Base-by-base conservation (phyloP, 2,888 invertebrate species). In the Malthinus flaveolus region DNA sequence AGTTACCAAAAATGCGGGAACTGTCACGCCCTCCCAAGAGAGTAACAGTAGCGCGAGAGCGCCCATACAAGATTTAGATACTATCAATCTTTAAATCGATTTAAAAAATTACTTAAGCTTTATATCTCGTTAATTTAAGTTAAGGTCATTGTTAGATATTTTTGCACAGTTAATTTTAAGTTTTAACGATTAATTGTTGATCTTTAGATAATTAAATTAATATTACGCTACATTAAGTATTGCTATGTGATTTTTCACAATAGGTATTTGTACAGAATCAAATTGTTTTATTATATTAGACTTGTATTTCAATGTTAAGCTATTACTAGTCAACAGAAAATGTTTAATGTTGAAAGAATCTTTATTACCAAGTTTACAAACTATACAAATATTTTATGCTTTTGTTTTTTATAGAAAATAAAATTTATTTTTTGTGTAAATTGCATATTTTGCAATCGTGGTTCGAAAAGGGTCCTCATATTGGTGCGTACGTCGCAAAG, bases 1-100 rank as follows among this genome's bases (percentile, higher is more conserved):
- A 61, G 73, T 73, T n/a, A 73, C 74, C 8, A 73, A 69, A 49
- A 74, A 71, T 51, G 72, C 70, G 12, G 71, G 69, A 55, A 64
- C 69, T 37, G 50, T 32, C 32, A 47, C 60, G 36, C 37, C 56
- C 33, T 49, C 61, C 11, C 47, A 63, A 51, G 53, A 61, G 7
- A 59, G 59, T 36, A 58, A 62, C 42, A 62, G 70, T 69, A 60
- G 66, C 55, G 71, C 81, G 47, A 82, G 87, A 65, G 88, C 88
- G 57, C 88, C 88, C 64, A 86, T 85, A 69, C 88, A 89, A 80
- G 87, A 87, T 79, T 82, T 88, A 73, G 88, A 87, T 77, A 88
- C 88, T 46, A 87, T 88, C 67, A 88, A 89, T 81, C 33, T 57
- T 33, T 59, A 37, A 23, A 37, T 44, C 12, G 10, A 33, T 45